Evolutionary conservation across 2,888 invertebrate genomes (phyloP).

Genomic region (Craniophora ligustri): DNA sequence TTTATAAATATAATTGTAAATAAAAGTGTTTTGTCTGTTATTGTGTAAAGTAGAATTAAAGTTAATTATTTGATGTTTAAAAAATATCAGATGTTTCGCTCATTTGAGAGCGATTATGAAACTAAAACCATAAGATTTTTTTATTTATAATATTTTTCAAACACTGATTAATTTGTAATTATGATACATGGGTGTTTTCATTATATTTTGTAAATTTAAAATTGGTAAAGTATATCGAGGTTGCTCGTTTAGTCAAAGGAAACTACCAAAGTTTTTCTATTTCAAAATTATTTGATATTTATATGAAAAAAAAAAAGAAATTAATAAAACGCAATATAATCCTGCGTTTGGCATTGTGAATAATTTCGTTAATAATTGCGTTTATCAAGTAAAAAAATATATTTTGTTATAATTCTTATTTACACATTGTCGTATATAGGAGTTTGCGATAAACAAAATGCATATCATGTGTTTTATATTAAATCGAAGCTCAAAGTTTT

Average conservation of each 20-base stretch:
- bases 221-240: conserved; percentile 24
- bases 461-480: conserved; percentile 78
- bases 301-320: conserved; percentile 34
- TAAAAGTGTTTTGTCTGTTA: conserved; percentile 57
- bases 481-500: conserved; percentile 73
- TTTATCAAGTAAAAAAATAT: conserved; percentile 55
- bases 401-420: conserved; percentile 80
- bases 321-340: conserved; percentile 42
- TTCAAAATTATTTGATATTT: conserved; percentile 54
- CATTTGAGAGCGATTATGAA: conserved; percentile 16
- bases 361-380: conserved; percentile 53
- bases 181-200: conserved; percentile 28
- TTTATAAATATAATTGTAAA: conserved; percentile 57
- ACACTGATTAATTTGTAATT: conserved; percentile 26
- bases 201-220: conserved; percentile 44
- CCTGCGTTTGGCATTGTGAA: conserved; percentile 48
- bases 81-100: conserved; percentile 38
- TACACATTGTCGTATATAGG: conserved; percentile 71
- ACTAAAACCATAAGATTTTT: conserved; percentile 9
- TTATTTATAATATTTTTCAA: conserved; percentile 41
- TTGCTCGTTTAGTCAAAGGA: conserved; percentile 66
- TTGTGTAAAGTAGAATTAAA: conserved; percentile 57
- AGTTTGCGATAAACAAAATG: conserved; percentile 62
- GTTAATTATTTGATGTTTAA: conserved; percentile 48
- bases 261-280: conserved; percentile 70